Evolutionary conservation across 1,140 invertebrate species (phyloP).

Genomic region (Littorina saxatilis): DNA sequence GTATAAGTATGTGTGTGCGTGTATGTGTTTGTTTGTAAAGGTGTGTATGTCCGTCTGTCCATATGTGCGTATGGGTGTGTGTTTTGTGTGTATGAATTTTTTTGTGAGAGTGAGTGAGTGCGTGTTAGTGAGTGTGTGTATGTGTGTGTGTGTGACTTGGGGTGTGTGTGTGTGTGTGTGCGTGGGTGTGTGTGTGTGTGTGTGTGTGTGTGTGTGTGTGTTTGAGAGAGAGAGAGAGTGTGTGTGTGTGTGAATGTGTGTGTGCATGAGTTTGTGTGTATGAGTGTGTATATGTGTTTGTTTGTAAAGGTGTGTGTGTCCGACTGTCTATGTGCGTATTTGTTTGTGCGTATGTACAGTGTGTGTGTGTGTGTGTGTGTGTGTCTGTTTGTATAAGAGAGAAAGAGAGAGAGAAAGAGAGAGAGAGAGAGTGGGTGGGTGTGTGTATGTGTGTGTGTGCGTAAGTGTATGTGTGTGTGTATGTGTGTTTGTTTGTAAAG

Average conservation of each 20-base stretch:
- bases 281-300: neutral
- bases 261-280: constrained; percentile 23
- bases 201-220: neutral
- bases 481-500: too few relatives aligned
- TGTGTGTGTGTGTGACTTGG: neutral
- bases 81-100: too few relatives aligned
- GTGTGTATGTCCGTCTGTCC: constrained; percentile 2
- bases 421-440: too few relatives aligned
- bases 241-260: neutral
- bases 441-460: too few relatives aligned
- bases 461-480: too few relatives aligned
- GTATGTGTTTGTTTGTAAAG: neutral
- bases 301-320: neutral
- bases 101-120: too few relatives aligned
- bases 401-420: too few relatives aligned
- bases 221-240: neutral
- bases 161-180: neutral
- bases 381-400: too few relatives aligned
- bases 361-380: neutral
- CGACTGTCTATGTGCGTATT: neutral
- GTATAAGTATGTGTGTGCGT: neutral
- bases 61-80: neutral
- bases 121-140: constrained; percentile 22
- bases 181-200: constrained; percentile 21
- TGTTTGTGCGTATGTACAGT: neutral